phyloP scores from a whole-genome alignment of 2,113 vertebrate species.

The Thalassoma bifasciatum region DNA sequence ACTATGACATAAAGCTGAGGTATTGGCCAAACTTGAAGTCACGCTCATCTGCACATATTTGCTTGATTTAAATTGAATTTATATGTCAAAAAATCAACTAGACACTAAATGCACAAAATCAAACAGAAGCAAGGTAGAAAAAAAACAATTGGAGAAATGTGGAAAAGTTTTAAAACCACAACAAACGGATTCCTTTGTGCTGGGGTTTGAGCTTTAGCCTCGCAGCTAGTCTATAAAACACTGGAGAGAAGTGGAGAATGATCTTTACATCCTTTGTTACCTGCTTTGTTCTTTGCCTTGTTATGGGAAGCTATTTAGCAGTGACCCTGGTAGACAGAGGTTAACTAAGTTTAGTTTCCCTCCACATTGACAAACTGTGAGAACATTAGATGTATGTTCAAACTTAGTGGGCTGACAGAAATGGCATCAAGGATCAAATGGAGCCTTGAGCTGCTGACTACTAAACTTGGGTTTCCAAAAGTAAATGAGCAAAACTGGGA shows the following conservation, averaged over 20 bases:
- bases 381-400: constrained; percentile 38
- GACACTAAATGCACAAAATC: neutral
- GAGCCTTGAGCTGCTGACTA: constrained; percentile 18
- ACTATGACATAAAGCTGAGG: too few species aligned
- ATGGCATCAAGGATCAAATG: neutral
- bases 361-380: constrained; percentile 18
- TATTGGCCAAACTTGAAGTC: too few species aligned
- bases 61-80: too few species aligned
- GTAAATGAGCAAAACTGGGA: neutral
- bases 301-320: constrained; percentile 58
- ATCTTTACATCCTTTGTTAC: constrained; percentile 62
- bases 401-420: constrained; percentile 33
- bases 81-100: neutral
- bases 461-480: constrained; percentile 12
- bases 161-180: constrained; percentile 65
- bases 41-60: too few species aligned
- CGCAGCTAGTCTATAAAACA: constrained; percentile 73
- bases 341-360: constrained; percentile 36
- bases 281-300: constrained; percentile 68
- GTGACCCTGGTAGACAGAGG: constrained; percentile 28
- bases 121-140: constrained; percentile 19
- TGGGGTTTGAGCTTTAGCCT: constrained; percentile 59
- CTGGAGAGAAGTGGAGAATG: constrained; percentile 53
- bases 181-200: constrained; percentile 73
- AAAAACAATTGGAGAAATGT: constrained; percentile 35